Base-by-base conservation (phyloP, 2,888 invertebrate species). In the Epinotia ramella region DNA sequence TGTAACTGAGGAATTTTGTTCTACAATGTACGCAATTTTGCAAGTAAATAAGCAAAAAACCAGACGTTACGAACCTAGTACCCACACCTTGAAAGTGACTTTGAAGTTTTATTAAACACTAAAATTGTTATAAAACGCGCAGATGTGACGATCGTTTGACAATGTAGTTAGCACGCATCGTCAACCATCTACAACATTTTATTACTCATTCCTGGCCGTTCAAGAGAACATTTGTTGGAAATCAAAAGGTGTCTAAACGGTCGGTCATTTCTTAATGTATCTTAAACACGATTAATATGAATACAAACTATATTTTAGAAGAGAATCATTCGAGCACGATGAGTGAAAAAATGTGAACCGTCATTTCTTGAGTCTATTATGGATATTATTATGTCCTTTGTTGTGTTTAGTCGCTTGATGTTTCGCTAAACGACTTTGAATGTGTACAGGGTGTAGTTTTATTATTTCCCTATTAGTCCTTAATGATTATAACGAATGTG, bases 361-460 rank as follows among this genome's bases (percentile, higher is more conserved):
- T 73, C 73, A 73, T 76, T 85, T 87, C 85, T 83, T 79, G 84
- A 84, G 79, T 82, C 79, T 80, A 83, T 86, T 88, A 87, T 88
- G 85, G 86, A 88, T 88, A 85, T 85, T 89, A 90, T 90, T 89
- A 88, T 84, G 78, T 80, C 84, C 81, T 86, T 91, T 92, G 89
- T 91, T 84, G 80, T 82, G 81, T 85, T 83, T 84, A 87, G 82
- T 84, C 81, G 86, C 82, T 86, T 84, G 83, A 85, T 84, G 84
- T 86, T 87, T 84, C 83, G 84, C 84, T 87, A 87, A 89, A 89
- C 83, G 86, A 81, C 86, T 82, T 73, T 81, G 78, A n/a, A 79
- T 79, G 77, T 46, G 28, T 88, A 92, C 84, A 89, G 88, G 81
- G 0, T 87, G 91, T 60, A 44, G 40, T 49, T 65, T 65, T 59